phyloP scores from a whole-genome alignment of 2,113 vertebrate genomes.

The Nothoprocta pentlandii region DNA sequence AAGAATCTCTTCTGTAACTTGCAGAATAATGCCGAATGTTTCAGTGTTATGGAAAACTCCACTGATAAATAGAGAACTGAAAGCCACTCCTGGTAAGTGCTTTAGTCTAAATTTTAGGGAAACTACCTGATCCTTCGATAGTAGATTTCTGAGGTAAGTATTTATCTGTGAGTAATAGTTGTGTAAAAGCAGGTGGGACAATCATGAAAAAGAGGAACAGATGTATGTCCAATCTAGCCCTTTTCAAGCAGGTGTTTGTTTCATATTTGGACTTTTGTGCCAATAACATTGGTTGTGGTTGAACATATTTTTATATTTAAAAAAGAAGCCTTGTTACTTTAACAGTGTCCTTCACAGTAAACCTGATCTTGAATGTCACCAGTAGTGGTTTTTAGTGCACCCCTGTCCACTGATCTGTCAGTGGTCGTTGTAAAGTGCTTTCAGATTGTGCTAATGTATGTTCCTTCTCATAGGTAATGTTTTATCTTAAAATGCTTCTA shows the following conservation, averaged over 20 bases:
- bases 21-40: background rate
- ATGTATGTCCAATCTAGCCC: background rate
- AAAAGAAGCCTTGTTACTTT: background rate
- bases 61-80: background rate
- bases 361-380: background rate
- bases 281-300: background rate
- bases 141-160: background rate
- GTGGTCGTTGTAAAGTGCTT: background rate
- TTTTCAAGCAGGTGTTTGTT: background rate
- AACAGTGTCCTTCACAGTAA: background rate
- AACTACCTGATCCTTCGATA: background rate
- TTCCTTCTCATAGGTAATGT: background rate
- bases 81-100: background rate
- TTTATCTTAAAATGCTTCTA: background rate
- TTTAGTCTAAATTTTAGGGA: background rate
- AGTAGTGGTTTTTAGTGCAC: background rate
- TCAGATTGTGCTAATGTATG: background rate
- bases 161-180: background rate
- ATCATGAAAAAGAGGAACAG: background rate
- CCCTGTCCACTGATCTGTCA: background rate
- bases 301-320: background rate
- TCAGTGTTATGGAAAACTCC: background rate
- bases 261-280: background rate
- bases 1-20: background rate
- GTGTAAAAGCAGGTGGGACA: background rate